A percentile compares a stretch with the other conserved stretches of the same genome.
Conservation (phyloP, 1,140 invertebrate species). For the Batillaria attramentaria region DNA sequence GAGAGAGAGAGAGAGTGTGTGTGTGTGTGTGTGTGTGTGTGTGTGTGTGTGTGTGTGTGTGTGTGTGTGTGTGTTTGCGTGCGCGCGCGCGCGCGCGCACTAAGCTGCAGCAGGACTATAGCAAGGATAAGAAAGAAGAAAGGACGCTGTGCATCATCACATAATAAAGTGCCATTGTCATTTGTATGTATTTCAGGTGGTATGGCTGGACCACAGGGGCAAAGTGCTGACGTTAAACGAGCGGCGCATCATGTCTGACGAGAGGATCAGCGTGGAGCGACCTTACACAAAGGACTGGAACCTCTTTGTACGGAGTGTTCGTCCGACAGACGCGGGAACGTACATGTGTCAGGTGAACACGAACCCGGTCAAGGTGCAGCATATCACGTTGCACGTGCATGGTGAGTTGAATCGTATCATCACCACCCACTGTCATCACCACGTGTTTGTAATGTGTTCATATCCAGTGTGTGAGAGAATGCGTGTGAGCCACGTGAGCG, state of each 20-base stretch:
- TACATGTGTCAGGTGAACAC: conserved; percentile 69
- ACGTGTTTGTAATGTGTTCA: no score
- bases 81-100: not conserved
- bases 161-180: not conserved
- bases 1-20: not conserved
- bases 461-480: no score
- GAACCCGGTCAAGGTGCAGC: conserved; percentile 59
- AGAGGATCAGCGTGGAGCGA: conserved; percentile 63
- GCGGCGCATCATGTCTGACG: conserved; percentile 61
- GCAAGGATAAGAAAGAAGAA: not conserved
- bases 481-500: no score
- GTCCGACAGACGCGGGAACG: conserved; percentile 54
- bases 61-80: conserved; percentile 12
- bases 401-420: conserved; percentile 41
- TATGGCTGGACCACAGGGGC: conserved; percentile 58
- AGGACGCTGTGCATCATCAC: not conserved
- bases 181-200: conserved; percentile 51
- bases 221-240: conserved; percentile 59
- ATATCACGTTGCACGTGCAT: conserved; percentile 49
- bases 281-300: conserved; percentile 67
- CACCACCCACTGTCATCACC: no score
- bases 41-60: not conserved
- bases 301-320: conserved; percentile 61
- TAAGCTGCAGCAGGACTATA: not conserved
- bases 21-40: not conserved